These are phyloP conservation scores for Indri indri DNA, from an alignment of 2,113 vertebrate species.

Conservation along the genomic window DNA sequence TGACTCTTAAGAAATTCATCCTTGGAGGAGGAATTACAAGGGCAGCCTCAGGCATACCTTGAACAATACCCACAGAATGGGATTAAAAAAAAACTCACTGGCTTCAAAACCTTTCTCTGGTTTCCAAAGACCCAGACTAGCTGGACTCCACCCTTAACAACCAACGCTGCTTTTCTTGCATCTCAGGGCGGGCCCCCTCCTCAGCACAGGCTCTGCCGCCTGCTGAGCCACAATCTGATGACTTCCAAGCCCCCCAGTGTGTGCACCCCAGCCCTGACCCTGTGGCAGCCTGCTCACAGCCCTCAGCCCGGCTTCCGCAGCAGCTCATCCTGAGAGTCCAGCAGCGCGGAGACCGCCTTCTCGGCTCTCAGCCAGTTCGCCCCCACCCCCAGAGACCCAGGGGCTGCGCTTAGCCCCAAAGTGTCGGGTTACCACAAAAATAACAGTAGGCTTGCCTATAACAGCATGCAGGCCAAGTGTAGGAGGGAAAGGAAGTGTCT, in stretches of 20 bases:
- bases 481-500: not conserved
- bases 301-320: not conserved
- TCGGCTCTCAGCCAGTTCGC: slow-evolving; percentile 71
- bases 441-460: slow-evolving; percentile 81
- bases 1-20: slow-evolving; percentile 41
- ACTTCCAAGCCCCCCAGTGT: not conserved
- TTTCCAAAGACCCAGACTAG: not conserved
- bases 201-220: not conserved
- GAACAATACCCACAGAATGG: slow-evolving; percentile 11
- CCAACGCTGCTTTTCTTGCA: slow-evolving; percentile 3
- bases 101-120: slow-evolving; percentile 36
- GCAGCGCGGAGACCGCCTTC: not conserved
- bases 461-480: not conserved
- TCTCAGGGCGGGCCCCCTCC: not conserved
- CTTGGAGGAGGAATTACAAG: not conserved
- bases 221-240: not conserved
- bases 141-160: not conserved
- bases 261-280: not conserved
- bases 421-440: slow-evolving; percentile 84
- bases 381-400: slow-evolving; percentile 64
- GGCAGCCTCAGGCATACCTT: not conserved
- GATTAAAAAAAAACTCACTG: slow-evolving; percentile 52
- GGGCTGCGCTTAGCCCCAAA: slow-evolving; percentile 68
- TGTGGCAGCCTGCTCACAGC: not conserved
- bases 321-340: not conserved